Percentiles rank a stretch among this genome's conserved stretches.
phyloP scores from a whole-genome alignment of 2,797 vertebrate genomes.

The Sylvilagus floridanus region DNA sequence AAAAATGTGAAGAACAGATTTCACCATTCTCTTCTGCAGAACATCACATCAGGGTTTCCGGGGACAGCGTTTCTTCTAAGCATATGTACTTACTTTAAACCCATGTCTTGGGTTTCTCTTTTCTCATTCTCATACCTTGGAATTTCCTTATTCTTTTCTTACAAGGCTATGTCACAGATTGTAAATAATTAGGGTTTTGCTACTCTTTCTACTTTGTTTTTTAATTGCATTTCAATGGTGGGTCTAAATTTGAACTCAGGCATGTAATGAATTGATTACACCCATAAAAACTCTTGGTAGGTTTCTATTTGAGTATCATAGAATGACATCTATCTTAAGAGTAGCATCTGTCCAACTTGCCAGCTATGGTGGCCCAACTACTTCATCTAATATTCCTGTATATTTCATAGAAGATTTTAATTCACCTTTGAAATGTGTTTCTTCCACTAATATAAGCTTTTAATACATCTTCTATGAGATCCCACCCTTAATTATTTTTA shows the following conservation, averaged over 20 bases:
- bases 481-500: not conserved
- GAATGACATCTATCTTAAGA: not conserved
- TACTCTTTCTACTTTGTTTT: not conserved
- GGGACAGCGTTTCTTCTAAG: not conserved
- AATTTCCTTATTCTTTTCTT: not conserved
- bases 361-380: not conserved
- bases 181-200: not conserved
- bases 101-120: not conserved
- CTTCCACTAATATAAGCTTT: not conserved
- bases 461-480: conserved; percentile 24
- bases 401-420: conserved; percentile 28
- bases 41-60: not conserved
- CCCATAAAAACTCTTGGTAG: not conserved
- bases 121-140: not conserved
- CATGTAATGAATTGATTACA: not conserved
- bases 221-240: not conserved
- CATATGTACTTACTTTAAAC: not conserved
- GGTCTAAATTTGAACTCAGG: conserved; percentile 19
- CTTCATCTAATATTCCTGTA: not conserved
- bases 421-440: not conserved
- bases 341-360: not conserved
- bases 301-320: not conserved
- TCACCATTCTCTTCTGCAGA: not conserved
- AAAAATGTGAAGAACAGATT: conserved; percentile 13
- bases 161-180: not conserved